Conservation (phyloP, 2,888 invertebrate genomes). For the Nezara viridula region DNA sequence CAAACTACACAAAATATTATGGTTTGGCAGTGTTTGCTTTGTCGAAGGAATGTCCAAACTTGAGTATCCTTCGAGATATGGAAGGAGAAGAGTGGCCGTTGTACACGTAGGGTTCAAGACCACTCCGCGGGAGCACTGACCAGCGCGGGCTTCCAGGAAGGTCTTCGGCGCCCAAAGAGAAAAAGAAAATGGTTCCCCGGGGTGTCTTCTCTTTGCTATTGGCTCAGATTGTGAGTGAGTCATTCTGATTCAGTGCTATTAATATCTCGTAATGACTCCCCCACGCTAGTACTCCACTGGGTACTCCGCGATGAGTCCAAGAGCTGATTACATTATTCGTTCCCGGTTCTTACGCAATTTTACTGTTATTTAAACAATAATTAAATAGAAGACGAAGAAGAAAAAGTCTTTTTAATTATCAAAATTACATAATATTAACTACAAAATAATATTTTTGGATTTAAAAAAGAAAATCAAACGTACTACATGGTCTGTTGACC, state of each 20-base stretch:
- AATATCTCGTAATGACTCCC: background rate
- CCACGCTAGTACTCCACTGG: background rate
- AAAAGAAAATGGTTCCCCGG: background rate
- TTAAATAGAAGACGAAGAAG: no score
- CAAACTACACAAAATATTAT: background rate
- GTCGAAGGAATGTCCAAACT: background rate
- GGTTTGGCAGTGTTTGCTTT: background rate
- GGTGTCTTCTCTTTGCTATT: background rate
- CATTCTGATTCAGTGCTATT: slow-evolving; percentile 15
- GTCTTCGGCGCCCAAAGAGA: background rate
- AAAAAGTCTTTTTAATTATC: no score
- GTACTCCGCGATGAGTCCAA: background rate
- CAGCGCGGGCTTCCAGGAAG: background rate
- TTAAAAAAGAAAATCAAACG: no score
- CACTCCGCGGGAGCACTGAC: background rate
- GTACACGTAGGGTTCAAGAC: slow-evolving; percentile 21
- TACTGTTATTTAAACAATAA: no score
- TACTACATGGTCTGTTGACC: no score
- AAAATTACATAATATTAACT: no score
- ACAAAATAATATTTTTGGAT: no score
- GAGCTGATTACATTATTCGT: background rate
- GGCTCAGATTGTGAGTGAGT: background rate
- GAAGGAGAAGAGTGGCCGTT: background rate
- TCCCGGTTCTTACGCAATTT: background rate
- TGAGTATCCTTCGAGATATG: slow-evolving; percentile 1